Percentiles rank a stretch among this genome's conserved stretches.
Conservation (phyloP, 2,888 invertebrate genomes). For the Oeneis ivallda region DNA sequence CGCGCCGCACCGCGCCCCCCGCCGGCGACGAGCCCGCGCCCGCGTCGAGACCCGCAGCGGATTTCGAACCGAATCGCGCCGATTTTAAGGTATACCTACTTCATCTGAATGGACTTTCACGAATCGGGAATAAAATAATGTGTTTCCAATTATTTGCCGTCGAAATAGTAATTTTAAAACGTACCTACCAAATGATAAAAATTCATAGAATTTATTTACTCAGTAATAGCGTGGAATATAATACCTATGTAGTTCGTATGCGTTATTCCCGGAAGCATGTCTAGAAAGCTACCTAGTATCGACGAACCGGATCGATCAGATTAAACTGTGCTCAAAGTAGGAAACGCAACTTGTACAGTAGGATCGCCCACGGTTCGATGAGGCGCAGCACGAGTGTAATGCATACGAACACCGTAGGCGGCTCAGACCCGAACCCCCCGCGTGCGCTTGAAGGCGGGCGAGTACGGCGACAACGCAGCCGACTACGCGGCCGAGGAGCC, state of each 20-base stretch:
- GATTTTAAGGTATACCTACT: conserved; percentile 58
- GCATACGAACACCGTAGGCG: background rate
- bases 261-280: background rate
- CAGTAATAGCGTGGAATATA: no score
- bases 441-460: conserved; percentile 60
- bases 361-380: background rate
- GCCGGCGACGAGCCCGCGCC: conserved; percentile 7
- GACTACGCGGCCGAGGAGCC: conserved; percentile 54
- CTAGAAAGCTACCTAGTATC: background rate
- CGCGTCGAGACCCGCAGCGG: conserved; percentile 34
- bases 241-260: background rate
- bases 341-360: background rate
- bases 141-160: no score
- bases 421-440: conserved; percentile 23
- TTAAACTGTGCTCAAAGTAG: background rate
- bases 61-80: conserved; percentile 66
- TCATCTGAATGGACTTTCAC: no score
- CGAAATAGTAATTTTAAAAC: no score
- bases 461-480: conserved; percentile 68
- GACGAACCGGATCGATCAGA: background rate
- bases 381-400: background rate
- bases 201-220: no score
- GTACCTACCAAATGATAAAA: no score
- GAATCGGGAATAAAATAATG: no score
- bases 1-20: background rate